Evolutionary conservation across 2,888 invertebrate species (phyloP).

Genomic region (Nemapogon koenigi): DNA sequence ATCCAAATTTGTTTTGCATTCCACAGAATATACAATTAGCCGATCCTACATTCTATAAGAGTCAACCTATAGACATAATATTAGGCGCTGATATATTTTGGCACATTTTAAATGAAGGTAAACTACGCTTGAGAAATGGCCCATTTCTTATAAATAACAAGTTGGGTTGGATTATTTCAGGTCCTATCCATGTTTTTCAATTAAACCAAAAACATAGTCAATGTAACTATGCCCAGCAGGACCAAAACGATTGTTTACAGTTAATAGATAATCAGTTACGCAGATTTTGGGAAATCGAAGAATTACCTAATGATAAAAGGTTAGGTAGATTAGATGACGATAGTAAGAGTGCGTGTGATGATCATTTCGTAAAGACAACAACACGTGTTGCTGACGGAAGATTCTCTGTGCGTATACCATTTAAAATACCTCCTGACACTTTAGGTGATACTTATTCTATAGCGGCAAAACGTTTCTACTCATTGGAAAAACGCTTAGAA

Average conservation of each 20-base stretch:
- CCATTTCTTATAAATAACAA: constrained; percentile 16
- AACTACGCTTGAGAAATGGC: constrained; percentile 15
- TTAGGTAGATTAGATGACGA: constrained; percentile 9
- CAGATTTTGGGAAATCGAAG: constrained; percentile 17
- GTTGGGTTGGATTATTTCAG: constrained; percentile 17
- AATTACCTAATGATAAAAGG: constrained; percentile 8
- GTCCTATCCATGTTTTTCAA: constrained; percentile 10
- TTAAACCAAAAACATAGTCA: constrained; percentile 8
- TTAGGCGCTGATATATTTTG: constrained; percentile 18
- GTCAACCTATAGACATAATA: constrained; percentile 15
- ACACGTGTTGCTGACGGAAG: constrained; percentile 14
- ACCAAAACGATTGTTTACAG: too few species aligned
- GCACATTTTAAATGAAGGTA: constrained; percentile 14
- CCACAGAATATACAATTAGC: constrained; percentile 12
- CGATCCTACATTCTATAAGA: constrained; percentile 15
- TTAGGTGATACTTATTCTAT: constrained; percentile 15
- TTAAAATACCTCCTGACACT: constrained; percentile 13
- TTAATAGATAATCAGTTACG: constrained; percentile 10
- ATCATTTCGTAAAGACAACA: constrained; percentile 14
- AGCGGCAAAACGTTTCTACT: constrained; percentile 14
- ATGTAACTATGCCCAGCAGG: constrained; percentile 15
- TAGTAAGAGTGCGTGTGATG: constrained; percentile 16
- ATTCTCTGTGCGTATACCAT: constrained; percentile 17
- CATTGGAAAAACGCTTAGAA: constrained; percentile 15
- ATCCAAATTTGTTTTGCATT: background rate